A percentile compares a stretch with the other conserved stretches of the same genome.
These are phyloP conservation scores for Hirtodrosophila cameraria DNA, from an alignment of 2,888 invertebrate genomes.

Conservation along the genomic window DNA sequence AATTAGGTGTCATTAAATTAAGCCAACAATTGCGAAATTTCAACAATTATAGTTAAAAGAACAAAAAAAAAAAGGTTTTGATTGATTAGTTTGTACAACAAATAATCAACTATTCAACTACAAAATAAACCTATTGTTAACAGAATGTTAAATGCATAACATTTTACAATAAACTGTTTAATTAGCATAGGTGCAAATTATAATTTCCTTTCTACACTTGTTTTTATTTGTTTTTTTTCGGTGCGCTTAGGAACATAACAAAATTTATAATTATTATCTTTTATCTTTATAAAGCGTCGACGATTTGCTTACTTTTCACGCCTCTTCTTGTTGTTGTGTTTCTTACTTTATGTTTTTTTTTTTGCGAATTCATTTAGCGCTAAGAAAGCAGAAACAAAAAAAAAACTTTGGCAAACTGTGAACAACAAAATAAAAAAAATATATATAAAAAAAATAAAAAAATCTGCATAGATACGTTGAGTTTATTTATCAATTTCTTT, in stretches of 20 bases:
- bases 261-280: slow-evolving; percentile 41
- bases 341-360: slow-evolving; percentile 5
- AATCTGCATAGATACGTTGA: slow-evolving; percentile 58
- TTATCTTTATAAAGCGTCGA: slow-evolving; percentile 48
- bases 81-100: too few relatives aligned
- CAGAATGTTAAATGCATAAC: too few relatives aligned
- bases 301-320: slow-evolving; percentile 40
- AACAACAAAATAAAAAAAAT: too few relatives aligned
- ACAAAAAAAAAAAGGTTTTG: too few relatives aligned
- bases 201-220: slow-evolving; percentile 12
- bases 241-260: background rate
- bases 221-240: slow-evolving; percentile 14
- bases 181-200: slow-evolving; percentile 26
- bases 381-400: slow-evolving; percentile 17
- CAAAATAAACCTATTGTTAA: too few relatives aligned
- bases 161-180: too few relatives aligned
- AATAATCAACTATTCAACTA: too few relatives aligned
- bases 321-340: slow-evolving; percentile 28
- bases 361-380: slow-evolving; percentile 21
- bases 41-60: too few relatives aligned
- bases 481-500: slow-evolving; percentile 60
- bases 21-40: slow-evolving; percentile 27
- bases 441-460: slow-evolving; percentile 17
- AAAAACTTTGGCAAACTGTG: slow-evolving; percentile 10
- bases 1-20: slow-evolving; percentile 35